Conservation (phyloP, 2,888 invertebrate species). For the Scaptomyza parva region DNA sequence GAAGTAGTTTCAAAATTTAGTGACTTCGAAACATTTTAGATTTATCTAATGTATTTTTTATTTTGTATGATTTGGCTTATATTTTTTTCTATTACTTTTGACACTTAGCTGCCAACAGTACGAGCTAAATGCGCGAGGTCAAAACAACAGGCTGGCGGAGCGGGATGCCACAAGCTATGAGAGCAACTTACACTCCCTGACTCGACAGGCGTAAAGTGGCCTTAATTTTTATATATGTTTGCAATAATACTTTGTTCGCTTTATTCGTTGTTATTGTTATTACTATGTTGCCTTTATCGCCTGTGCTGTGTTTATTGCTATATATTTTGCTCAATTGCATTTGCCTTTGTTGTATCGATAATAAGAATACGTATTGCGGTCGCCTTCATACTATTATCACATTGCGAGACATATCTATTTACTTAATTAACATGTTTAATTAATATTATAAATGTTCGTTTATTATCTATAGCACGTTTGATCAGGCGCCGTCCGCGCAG, state of each 20-base stretch:
- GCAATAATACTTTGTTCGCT: constrained; percentile 27
- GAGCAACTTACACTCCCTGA: constrained; percentile 57
- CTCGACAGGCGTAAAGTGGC: constrained; percentile 76
- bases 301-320: constrained; percentile 41
- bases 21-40: constrained; percentile 22
- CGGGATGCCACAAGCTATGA: constrained; percentile 53
- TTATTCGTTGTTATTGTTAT: constrained; percentile 21
- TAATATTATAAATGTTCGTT: neutral
- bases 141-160: constrained; percentile 53
- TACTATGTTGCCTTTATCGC: constrained; percentile 29
- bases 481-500: constrained; percentile 83
- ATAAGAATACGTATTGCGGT: constrained; percentile 7
- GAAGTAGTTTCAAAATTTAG: neutral
- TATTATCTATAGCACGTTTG: constrained; percentile 76
- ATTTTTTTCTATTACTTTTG: constrained; percentile 44
- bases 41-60: constrained; percentile 39
- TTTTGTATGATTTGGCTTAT: constrained; percentile 49
- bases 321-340: constrained; percentile 17
- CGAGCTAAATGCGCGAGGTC: constrained; percentile 58
- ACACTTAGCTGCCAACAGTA: constrained; percentile 49
- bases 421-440: neutral
- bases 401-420: neutral
- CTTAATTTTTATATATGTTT: constrained; percentile 44
- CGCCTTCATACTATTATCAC: constrained; percentile 9
- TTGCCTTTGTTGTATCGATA: constrained; percentile 39